These are phyloP conservation scores for Adelognathus sp. DNA, from an alignment of 2,888 invertebrate genomes.

Conservation along the genomic window DNA sequence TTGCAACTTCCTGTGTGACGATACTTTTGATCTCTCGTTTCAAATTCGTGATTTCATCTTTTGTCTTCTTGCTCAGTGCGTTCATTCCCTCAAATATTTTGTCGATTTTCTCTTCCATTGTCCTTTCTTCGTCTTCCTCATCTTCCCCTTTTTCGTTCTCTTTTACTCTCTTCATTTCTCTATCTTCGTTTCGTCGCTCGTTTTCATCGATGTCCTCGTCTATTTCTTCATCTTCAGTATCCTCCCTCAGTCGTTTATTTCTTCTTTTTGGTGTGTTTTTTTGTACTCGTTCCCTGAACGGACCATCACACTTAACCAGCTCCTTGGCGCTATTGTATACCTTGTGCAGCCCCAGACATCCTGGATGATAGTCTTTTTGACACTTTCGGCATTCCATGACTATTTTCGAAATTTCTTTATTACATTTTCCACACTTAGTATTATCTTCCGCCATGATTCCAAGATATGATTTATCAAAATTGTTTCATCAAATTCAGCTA, in stretches of 20 bases:
- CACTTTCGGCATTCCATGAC: too few species aligned
- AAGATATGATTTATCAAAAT: too few species aligned
- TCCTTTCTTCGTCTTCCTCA: not conserved
- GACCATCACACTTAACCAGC: not conserved
- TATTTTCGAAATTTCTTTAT: too few species aligned
- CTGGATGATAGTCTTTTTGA: not conserved
- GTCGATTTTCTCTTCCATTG: not conserved
- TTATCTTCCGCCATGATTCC: too few species aligned
- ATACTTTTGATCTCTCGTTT: not conserved
- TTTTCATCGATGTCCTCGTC: too few species aligned
- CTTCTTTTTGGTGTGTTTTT: not conserved
- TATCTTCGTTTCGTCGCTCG: too few species aligned
- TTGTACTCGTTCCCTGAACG: not conserved
- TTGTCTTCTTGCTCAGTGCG: not conserved
- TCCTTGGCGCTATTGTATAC: not conserved
- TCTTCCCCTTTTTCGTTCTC: not conserved
- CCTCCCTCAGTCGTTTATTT: not conserved
- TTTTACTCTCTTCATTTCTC: too few species aligned
- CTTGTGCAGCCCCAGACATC: slow-evolving; percentile 3
- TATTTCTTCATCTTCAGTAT: too few species aligned
- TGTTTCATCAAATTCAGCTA: too few species aligned
- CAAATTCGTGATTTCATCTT: not conserved
- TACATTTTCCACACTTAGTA: too few species aligned
- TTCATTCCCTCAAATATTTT: not conserved
- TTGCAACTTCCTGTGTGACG: not conserved